Evolutionary conservation across 1,140 invertebrate species (phyloP).

Genomic region (Apis cerana): DNA sequence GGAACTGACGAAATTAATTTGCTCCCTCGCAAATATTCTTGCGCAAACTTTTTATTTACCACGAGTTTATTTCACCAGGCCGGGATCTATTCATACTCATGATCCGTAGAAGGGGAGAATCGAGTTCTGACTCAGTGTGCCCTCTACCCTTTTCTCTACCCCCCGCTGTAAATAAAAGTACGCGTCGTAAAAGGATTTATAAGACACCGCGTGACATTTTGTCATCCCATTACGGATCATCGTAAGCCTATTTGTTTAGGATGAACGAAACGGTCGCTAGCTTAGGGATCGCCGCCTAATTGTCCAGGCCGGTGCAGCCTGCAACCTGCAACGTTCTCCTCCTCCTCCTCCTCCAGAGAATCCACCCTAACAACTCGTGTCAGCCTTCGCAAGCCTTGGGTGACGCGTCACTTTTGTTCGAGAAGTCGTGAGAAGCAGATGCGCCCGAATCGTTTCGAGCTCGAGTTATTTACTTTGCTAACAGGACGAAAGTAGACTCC

Average conservation of each 20-base stretch:
- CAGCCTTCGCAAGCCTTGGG: background rate
- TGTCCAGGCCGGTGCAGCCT: conserved; percentile 59
- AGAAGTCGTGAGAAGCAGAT: conserved; percentile 61
- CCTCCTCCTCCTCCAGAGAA: conserved; percentile 10
- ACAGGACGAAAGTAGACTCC: conserved; percentile 64
- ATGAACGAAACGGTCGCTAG: conserved; percentile 57
- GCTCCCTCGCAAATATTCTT: background rate
- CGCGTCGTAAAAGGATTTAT: conserved; percentile 65
- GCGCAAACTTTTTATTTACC: conserved; percentile 33
- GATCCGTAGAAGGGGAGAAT: background rate
- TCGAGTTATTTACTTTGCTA: conserved; percentile 65
- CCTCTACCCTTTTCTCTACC: conserved; percentile 22
- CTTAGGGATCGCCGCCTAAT: conserved; percentile 69
- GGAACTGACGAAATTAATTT: conserved; percentile 35
- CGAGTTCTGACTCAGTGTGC: conserved; percentile 11
- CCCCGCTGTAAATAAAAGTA: conserved; percentile 40
- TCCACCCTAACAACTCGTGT: conserved; percentile 13
- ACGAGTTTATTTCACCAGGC: background rate
- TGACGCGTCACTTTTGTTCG: conserved; percentile 61
- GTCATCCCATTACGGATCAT: conserved; percentile 74
- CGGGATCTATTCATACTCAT: background rate
- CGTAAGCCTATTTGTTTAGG: conserved; percentile 75
- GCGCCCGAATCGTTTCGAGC: conserved; percentile 26
- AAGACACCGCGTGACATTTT: conserved; percentile 59
- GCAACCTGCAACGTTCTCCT: conserved; percentile 61